Evolutionary conservation across 2,888 invertebrate species (phyloP).

Genomic region (Odontomyia ornata): DNA sequence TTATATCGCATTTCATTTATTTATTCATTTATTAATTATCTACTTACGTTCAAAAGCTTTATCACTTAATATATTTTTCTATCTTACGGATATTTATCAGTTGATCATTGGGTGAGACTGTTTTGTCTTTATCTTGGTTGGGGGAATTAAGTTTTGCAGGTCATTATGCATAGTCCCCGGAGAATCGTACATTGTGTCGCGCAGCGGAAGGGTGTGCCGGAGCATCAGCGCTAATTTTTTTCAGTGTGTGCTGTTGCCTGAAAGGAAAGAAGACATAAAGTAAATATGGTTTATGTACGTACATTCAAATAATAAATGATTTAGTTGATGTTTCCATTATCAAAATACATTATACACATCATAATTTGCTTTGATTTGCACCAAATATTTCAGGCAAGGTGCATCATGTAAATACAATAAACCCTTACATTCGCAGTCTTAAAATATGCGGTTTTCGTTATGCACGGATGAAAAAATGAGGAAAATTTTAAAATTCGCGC

Average conservation of each 20-base stretch:
- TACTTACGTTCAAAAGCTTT: slow-evolving; percentile 27
- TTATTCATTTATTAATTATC: slow-evolving; percentile 21
- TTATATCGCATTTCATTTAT: slow-evolving; percentile 1
- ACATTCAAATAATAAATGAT: too few relatives aligned
- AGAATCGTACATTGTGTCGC: slow-evolving; percentile 44
- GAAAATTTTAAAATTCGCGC: too few relatives aligned
- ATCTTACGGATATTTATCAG: neutral
- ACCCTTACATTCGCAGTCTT: too few relatives aligned
- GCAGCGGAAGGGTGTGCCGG: slow-evolving; percentile 27
- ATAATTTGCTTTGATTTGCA: too few relatives aligned
- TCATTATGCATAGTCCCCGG: slow-evolving; percentile 29
- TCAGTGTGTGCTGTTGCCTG: slow-evolving; percentile 8
- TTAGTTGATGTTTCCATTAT: too few relatives aligned
- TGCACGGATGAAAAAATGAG: too few relatives aligned
- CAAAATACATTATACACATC: too few relatives aligned
- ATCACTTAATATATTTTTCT: slow-evolving; percentile 17
- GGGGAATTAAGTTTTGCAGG: neutral
- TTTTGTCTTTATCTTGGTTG: neutral
- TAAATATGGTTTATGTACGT: neutral
- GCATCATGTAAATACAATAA: too few relatives aligned
- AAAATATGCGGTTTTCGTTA: too few relatives aligned
- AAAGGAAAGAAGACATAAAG: neutral
- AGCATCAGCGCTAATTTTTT: slow-evolving; percentile 11
- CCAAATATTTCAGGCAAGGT: too few relatives aligned
- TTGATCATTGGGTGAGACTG: neutral